Base-by-base conservation (phyloP, 2,113 vertebrate species). In the Nerophis ophidion region DNA sequence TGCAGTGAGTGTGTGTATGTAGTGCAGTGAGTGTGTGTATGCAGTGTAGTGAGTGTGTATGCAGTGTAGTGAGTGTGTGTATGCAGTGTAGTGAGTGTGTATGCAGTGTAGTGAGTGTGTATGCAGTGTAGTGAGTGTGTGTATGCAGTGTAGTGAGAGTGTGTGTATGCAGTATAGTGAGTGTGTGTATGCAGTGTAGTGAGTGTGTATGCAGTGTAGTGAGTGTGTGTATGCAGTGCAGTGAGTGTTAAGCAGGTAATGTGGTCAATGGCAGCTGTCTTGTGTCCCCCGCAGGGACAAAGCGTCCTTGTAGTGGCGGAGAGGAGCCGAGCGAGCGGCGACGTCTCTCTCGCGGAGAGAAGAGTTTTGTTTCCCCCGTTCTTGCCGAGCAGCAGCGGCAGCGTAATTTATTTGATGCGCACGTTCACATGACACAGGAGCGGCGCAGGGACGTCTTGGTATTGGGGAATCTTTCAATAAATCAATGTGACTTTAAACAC, bases 401-500 rank as follows among this genome's bases (percentile, higher is more conserved):
- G 75, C 66, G 77, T 77, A 79, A 85, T 84, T 82, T 81, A 82
- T 86, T 85, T 82, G 66, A 84, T 70, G 79, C 63, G 54, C 51
- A 61, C 67, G 57, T 86, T 83, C 83, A 83, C 84, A 81, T 61
- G 73, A 69, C 84, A 73, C 73, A 35, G 17, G 26, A 40, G 49
- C 70, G 66, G 83, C 83, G 71, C 60, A 84, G 84, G 86, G 84
- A 88, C 82, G 86, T 86, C 88, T 88, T 83, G 86, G 89, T 90
- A 91, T 92, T 89, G 90, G 89, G 86, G 87, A 92, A 92, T 89
- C 88, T 91, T 91, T 92, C 90, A 90, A 92, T 92, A 92, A 91
- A 92, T 92, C 90, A 91, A 92, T 91, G 90, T 89, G 89, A 90
- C 88, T 92, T 91, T 90, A 92, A 92, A 91, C 87, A 87, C 90